Evolutionary conservation across 2,113 vertebrate species (phyloP).

Genomic region (Sebastes fasciatus): DNA sequence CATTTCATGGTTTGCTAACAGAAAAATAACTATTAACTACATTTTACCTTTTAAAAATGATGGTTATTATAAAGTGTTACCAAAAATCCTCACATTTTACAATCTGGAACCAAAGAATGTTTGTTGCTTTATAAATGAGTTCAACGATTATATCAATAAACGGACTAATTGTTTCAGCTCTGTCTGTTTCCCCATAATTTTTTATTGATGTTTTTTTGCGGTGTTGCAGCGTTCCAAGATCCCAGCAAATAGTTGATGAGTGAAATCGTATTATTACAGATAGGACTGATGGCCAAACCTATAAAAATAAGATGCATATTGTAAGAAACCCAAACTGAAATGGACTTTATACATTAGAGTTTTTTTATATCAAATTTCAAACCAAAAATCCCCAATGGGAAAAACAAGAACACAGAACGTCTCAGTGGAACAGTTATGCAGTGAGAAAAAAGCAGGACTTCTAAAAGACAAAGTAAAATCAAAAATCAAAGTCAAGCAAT

Average conservation of each 20-base stretch:
- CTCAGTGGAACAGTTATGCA: background rate
- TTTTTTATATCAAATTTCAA: constrained; percentile 13
- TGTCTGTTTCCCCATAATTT: background rate
- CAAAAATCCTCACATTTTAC: background rate
- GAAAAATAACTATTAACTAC: too few relatives aligned
- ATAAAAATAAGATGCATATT: background rate
- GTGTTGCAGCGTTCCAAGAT: background rate
- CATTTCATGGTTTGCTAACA: too few relatives aligned
- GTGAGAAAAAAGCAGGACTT: background rate
- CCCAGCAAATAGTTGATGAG: background rate
- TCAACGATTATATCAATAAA: background rate
- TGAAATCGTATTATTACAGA: background rate
- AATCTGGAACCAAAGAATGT: background rate
- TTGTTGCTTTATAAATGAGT: background rate
- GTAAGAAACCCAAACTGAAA: background rate
- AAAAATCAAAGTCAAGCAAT: background rate
- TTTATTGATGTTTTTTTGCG: too few relatives aligned
- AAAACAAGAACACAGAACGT: background rate
- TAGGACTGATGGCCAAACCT: background rate
- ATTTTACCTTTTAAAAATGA: too few relatives aligned
- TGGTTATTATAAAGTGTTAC: too few relatives aligned
- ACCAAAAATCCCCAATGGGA: background rate
- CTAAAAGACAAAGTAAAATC: background rate
- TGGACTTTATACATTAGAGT: background rate
- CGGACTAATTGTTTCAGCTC: background rate